phyloP scores from a whole-genome alignment of 1,140 invertebrate genomes.

The Drosophila ananassae region DNA sequence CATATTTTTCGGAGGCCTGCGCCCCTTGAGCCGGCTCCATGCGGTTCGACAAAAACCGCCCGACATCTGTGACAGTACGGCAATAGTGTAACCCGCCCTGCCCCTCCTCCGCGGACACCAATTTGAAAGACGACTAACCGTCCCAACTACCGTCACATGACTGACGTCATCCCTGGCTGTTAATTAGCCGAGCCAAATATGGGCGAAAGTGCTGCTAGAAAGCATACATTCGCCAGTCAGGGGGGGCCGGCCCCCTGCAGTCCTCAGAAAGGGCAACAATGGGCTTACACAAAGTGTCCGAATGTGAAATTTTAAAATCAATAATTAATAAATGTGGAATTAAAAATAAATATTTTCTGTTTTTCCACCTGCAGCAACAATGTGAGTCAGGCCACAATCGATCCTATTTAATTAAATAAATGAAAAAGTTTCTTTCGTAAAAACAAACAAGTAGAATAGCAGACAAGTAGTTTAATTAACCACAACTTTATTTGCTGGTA shows the following conservation, averaged over 20 bases:
- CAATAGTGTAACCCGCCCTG: neutral
- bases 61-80: slow-evolving; percentile 37
- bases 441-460: neutral
- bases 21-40: slow-evolving; percentile 38
- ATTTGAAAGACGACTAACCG: slow-evolving; percentile 29
- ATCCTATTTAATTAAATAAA: too few relatives aligned
- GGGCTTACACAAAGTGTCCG: slow-evolving; percentile 12
- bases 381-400: too few relatives aligned
- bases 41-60: slow-evolving; percentile 51
- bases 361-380: too few relatives aligned
- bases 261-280: slow-evolving; percentile 50
- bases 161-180: slow-evolving; percentile 57
- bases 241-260: slow-evolving; percentile 27
- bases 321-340: neutral
- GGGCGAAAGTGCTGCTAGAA: slow-evolving; percentile 51
- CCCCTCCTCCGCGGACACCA: slow-evolving; percentile 27
- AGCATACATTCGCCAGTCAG: slow-evolving; percentile 47
- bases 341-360: neutral
- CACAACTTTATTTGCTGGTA: too few relatives aligned
- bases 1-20: slow-evolving; percentile 48
- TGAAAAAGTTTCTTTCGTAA: too few relatives aligned
- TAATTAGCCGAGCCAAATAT: slow-evolving; percentile 61
- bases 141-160: neutral
- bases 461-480: neutral
- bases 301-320: too few relatives aligned